Percentiles rank a stretch among this genome's conserved stretches.
These are phyloP conservation scores for Nematopogon swammerdamellus DNA, from an alignment of 2,888 invertebrate genomes.

Conservation along the genomic window DNA sequence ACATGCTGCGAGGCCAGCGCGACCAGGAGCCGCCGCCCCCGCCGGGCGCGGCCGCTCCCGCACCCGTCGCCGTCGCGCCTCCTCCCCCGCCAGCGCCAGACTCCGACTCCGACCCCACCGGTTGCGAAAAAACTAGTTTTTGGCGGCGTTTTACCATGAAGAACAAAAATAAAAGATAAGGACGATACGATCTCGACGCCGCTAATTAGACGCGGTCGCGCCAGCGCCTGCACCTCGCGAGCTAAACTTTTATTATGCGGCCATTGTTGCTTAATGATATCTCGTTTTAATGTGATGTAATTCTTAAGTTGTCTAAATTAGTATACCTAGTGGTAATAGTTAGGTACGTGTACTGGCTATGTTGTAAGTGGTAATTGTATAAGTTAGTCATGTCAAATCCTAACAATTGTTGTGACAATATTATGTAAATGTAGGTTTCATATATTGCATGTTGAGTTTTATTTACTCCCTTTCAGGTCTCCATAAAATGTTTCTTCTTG, in stretches of 20 bases:
- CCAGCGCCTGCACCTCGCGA: constrained; percentile 2
- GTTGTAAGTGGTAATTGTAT: constrained; percentile 17
- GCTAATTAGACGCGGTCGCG: constrained; percentile 12
- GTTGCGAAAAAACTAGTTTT: constrained; percentile 60
- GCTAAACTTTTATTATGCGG: constrained; percentile 17
- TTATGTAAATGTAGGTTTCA: constrained; percentile 27
- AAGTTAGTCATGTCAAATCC: constrained; percentile 41
- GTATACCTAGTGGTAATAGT: constrained; percentile 21
- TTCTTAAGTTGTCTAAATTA: constrained; percentile 40
- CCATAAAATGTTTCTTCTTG: no score
- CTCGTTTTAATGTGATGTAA: constrained; percentile 56
- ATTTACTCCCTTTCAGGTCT: not conserved
- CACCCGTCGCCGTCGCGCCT: constrained; percentile 18
- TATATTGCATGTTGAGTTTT: constrained; percentile 21
- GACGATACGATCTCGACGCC: not conserved
- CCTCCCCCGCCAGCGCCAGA: no score
- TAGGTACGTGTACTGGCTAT: constrained; percentile 19
- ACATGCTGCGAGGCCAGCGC: constrained; percentile 62
- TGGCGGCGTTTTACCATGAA: constrained; percentile 70
- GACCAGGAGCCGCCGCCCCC: constrained; percentile 36
- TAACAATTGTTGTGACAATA: constrained; percentile 43
- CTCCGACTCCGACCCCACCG: constrained; percentile 21
- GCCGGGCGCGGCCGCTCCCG: constrained; percentile 1
- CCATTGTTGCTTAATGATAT: constrained; percentile 34
- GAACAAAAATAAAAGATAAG: constrained; percentile 65